These are phyloP conservation scores for Rosalia funebris DNA, from an alignment of 2,888 invertebrate species.

Conservation along the genomic window DNA sequence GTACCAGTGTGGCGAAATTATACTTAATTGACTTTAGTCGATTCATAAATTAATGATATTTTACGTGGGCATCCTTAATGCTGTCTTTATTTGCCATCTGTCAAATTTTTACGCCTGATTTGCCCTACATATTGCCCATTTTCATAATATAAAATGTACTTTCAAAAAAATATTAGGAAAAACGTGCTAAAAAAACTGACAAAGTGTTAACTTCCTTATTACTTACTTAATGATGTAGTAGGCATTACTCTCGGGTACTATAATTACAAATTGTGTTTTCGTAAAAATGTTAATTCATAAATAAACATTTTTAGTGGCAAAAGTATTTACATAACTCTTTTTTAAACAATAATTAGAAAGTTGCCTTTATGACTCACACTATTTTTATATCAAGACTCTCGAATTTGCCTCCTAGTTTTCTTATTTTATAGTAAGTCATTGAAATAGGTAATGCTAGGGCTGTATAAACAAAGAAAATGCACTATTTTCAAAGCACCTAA, in stretches of 20 bases:
- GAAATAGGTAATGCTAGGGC: too few species aligned
- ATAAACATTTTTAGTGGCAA: neutral
- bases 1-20: neutral
- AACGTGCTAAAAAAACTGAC: neutral
- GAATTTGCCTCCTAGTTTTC: too few species aligned
- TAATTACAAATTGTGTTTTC: neutral
- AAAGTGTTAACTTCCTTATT: neutral
- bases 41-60: slow-evolving; percentile 26
- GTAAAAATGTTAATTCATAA: neutral
- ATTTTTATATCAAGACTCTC: too few species aligned
- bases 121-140: slow-evolving; percentile 38
- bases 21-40: slow-evolving; percentile 14
- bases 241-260: too few species aligned
- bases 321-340: neutral
- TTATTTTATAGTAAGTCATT: too few species aligned
- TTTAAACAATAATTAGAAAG: too few species aligned
- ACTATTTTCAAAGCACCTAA: too few species aligned
- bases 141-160: neutral
- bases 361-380: too few species aligned
- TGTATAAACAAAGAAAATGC: too few species aligned
- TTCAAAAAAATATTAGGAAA: neutral
- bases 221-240: neutral
- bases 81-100: slow-evolving; percentile 43
- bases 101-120: slow-evolving; percentile 37
- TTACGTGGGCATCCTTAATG: slow-evolving; percentile 36